Conservation (phyloP, 2,113 vertebrate species). For the Athene cunicularia region DNA sequence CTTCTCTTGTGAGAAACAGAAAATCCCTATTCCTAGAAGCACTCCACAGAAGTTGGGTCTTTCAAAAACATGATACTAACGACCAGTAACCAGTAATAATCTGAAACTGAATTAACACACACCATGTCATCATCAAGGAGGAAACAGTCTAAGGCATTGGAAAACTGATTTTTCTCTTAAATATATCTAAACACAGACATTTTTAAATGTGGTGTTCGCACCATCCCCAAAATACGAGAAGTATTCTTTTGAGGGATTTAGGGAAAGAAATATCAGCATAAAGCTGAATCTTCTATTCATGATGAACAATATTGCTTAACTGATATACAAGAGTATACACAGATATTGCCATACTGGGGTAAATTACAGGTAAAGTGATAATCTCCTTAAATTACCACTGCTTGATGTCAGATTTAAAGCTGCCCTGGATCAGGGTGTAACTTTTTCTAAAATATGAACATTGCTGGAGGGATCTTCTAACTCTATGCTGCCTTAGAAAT, state of each 20-base stretch:
- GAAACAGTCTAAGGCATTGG: not conserved
- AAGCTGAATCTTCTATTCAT: not conserved
- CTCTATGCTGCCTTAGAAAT: not conserved
- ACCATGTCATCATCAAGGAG: not conserved
- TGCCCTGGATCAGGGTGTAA: not conserved
- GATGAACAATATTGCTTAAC: not conserved
- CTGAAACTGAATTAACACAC: not conserved
- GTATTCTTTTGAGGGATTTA: not conserved
- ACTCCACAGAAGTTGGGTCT: not conserved
- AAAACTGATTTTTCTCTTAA: not conserved
- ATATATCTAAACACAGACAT: not conserved
- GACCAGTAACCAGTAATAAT: not conserved
- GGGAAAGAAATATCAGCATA: not conserved
- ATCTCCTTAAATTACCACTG: not conserved
- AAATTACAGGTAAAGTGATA: not conserved
- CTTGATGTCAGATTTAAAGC: not conserved
- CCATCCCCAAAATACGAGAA: not conserved
- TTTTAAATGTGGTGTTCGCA: not conserved
- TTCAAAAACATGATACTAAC: not conserved
- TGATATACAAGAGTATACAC: not conserved
- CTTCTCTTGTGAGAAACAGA: not conserved
- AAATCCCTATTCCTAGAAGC: not conserved
- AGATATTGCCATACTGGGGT: not conserved
- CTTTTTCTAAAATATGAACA: not conserved
- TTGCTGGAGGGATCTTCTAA: constrained; percentile 14